These are phyloP conservation scores for Sceloporus undulatus DNA, from an alignment of 2,113 vertebrate genomes.

Conservation along the genomic window DNA sequence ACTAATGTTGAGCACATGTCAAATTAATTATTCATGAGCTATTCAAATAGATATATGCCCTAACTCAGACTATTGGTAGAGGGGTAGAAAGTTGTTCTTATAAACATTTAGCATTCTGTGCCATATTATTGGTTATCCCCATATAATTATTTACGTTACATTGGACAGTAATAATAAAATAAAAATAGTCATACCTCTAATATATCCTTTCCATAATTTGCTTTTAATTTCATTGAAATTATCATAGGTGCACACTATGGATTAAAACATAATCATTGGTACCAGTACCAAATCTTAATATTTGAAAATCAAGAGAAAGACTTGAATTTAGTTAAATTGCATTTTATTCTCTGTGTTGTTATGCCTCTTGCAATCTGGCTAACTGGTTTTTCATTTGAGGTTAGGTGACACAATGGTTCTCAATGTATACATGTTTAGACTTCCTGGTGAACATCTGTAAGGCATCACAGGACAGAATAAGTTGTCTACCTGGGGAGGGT, in stretches of 20 bases:
- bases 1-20: slow-evolving; percentile 72
- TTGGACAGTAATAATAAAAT: slow-evolving; percentile 77
- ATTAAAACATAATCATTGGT: slow-evolving; percentile 22
- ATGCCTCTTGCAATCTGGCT: too few species aligned
- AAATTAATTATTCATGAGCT: slow-evolving; percentile 78
- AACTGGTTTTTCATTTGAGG: too few species aligned
- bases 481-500: too few species aligned
- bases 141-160: slow-evolving; percentile 79
- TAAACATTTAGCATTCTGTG: slow-evolving; percentile 78
- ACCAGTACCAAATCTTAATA: too few species aligned
- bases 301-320: too few species aligned
- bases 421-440: too few species aligned
- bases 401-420: too few species aligned
- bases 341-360: too few species aligned
- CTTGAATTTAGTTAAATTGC: too few species aligned
- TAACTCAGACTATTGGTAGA: slow-evolving; percentile 67
- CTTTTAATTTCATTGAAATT: slow-evolving; percentile 63
- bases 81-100: slow-evolving; percentile 63
- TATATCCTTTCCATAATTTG: slow-evolving; percentile 67
- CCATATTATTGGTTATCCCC: slow-evolving; percentile 76
- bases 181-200: slow-evolving; percentile 43
- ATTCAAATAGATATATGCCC: slow-evolving; percentile 70
- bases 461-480: too few species aligned
- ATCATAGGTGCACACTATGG: slow-evolving; percentile 56
- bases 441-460: too few species aligned